Percentiles rank a stretch among this genome's conserved stretches.
Conservation (phyloP, 2,113 vertebrate species). For the Sylvia atricapilla region DNA sequence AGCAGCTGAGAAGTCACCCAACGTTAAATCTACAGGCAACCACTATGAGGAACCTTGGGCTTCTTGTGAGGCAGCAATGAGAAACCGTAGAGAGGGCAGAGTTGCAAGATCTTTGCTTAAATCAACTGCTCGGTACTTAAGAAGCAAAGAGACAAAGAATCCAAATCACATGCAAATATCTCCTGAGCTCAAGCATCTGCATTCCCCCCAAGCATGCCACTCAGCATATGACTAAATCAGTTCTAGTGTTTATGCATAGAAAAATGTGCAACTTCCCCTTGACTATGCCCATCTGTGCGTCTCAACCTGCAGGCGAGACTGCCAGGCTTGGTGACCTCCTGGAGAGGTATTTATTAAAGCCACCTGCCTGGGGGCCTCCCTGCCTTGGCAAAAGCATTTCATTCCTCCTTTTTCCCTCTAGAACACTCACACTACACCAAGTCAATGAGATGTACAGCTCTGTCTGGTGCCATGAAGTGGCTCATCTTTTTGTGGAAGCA, state of each 20-base stretch:
- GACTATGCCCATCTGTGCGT: not conserved
- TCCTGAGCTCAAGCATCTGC: not conserved
- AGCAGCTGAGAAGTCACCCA: not conserved
- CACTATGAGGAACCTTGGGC: not conserved
- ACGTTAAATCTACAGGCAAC: not conserved
- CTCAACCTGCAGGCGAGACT: not conserved
- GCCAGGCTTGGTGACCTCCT: not conserved
- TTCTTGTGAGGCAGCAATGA: not conserved
- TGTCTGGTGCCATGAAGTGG: not conserved
- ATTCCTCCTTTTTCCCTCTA: fast-evolving
- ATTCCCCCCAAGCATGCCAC: not conserved
- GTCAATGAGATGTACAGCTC: not conserved
- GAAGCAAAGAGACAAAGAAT: not conserved
- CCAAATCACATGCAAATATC: slow-evolving; percentile 11
- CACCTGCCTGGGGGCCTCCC: not conserved
- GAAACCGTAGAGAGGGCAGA: not conserved
- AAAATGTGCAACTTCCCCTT: not conserved
- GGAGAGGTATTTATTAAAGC: not conserved
- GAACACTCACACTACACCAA: not conserved
- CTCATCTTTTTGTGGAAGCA: not conserved
- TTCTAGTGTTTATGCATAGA: not conserved
- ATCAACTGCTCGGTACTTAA: not conserved
- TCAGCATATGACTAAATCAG: not conserved
- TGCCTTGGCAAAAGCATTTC: not conserved
- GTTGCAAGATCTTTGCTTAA: not conserved